Conservation (phyloP, 2,888 invertebrate genomes). For the Pammene fasciana region DNA sequence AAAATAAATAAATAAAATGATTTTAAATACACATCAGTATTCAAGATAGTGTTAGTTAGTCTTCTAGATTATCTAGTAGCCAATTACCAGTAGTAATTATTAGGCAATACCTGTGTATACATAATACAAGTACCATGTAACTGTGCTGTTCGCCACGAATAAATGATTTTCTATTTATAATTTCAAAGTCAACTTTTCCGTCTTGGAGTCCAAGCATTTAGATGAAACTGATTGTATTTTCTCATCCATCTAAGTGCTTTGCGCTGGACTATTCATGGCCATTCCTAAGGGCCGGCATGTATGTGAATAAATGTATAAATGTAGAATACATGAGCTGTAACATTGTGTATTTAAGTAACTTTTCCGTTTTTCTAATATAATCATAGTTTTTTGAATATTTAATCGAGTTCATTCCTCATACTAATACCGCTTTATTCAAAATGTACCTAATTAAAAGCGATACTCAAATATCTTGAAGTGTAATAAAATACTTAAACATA, state of each 20-base stretch:
- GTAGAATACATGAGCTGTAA: neutral
- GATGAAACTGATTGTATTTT: neutral
- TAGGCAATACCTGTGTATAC: no score
- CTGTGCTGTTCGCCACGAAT: no score
- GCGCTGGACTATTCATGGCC: neutral
- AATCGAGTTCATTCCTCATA: constrained; percentile 15
- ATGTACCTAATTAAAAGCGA: neutral
- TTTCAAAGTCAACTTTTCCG: constrained; percentile 10
- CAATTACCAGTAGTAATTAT: no score
- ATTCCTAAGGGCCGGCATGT: neutral
- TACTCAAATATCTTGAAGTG: neutral
- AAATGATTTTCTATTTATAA: neutral
- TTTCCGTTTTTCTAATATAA: neutral
- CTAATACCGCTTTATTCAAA: neutral
- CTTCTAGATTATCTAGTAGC: no score
- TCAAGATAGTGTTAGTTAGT: no score
- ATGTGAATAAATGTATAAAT: neutral
- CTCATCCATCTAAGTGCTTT: constrained; percentile 3
- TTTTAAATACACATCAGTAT: no score
- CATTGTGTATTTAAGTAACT: neutral
- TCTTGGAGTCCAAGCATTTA: neutral
- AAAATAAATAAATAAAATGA: neutral
- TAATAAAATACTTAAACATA: neutral
- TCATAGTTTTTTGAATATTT: constrained; percentile 8
- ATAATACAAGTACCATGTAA: no score